Base-by-base conservation (phyloP, 2,888 invertebrate genomes). In the Heliconius charithonia region DNA sequence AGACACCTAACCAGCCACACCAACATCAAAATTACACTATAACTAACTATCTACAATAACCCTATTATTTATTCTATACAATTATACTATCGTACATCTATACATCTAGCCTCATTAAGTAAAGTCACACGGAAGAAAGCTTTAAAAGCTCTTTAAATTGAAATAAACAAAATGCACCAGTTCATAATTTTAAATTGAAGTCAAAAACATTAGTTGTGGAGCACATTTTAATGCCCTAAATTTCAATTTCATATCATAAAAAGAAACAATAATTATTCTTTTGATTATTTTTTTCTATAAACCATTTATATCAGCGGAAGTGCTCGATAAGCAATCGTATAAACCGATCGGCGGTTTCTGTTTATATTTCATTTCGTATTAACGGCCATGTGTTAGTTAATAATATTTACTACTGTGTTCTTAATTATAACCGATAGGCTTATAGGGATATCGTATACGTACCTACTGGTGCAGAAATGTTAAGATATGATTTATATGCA, bases 321-420 rank as follows among this genome's bases (percentile, higher is more conserved):
- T 82, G 59, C 78, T 79, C 76, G 83, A 83, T 85, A 84, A 79
- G 80, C 77, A 84, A 85, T 85, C 85, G 80, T 74, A 45, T 41
- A 80, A 77, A 66, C 80, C 80, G 82, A 84, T 84, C 83, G 82
- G 81, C 79, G 78, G 82, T 81, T 82, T 82, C 81, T 83, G 78
- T 84, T 81, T 85, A 82, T 81, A 81, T 83, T 83, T 82, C 80
- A 81, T 81, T 83, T 79, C 74, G 75, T 81, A 81, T 83, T 83
- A 82, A 80, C 76, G 37, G 80, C 70, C 76, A 71, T 78, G 73
- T 76, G 73, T 79, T 76, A 75, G 71, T 72, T 72, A 72, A 72
- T 80, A 78, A 78, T 80, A 71, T 70, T 78, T 70, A 78, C 76
- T 73, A 74, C 80, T 80, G 59, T 37, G 59, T 76, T 77, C 79